phyloP scores from a whole-genome alignment of 2,797 vertebrate genomes.

The Etheostoma perlongum region DNA sequence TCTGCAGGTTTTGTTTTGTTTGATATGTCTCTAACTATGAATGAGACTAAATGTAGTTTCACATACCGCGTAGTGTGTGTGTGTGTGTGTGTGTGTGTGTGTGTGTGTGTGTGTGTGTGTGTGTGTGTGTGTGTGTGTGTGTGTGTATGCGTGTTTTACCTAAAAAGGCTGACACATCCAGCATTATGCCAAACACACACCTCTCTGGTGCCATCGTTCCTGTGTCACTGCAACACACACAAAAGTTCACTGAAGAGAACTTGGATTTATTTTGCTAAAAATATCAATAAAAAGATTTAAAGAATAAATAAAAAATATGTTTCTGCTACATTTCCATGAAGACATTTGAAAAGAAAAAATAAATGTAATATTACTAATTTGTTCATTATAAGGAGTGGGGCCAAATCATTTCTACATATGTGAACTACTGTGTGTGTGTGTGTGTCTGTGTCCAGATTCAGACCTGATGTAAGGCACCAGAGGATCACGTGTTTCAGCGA shows the following conservation, averaged over 20 bases:
- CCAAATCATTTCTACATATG: too few relatives aligned
- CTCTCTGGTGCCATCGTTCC: conserved; percentile 91
- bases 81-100: too few relatives aligned
- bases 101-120: too few relatives aligned
- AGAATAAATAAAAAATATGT: background rate
- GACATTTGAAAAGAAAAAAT: background rate
- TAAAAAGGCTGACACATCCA: conserved; percentile 90
- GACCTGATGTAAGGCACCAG: conserved; percentile 97
- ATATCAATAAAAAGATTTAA: background rate
- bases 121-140: background rate
- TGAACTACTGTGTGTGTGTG: background rate
- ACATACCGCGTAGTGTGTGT: too few relatives aligned
- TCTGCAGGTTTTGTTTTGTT: too few relatives aligned
- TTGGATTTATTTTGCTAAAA: too few relatives aligned
- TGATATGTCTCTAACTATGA: too few relatives aligned
- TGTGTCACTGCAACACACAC: conserved; percentile 87
- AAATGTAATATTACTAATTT: background rate
- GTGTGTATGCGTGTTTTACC: conserved; percentile 76
- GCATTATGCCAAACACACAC: conserved; percentile 95
- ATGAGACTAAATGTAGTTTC: too few relatives aligned
- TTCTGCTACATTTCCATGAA: too few relatives aligned
- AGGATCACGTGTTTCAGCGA: conserved; percentile 89
- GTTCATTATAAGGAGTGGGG: background rate
- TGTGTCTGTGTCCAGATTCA: conserved; percentile 26
- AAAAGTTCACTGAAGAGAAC: background rate